These are phyloP conservation scores for Rhimphoctona megacephalus DNA, from an alignment of 2,888 invertebrate species.

Conservation along the genomic window DNA sequence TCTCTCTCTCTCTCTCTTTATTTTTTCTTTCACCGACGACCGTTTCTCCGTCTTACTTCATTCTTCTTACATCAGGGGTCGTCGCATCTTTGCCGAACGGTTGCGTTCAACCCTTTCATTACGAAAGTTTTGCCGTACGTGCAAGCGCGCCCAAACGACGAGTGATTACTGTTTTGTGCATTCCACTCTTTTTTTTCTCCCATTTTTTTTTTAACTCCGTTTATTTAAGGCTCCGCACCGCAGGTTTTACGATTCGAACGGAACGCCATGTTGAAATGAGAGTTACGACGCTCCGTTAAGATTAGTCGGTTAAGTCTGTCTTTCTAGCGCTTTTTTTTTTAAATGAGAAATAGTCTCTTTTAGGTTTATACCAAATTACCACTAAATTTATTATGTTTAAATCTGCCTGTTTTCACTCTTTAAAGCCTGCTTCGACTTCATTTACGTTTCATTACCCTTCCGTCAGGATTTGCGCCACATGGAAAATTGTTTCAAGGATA, in stretches of 20 bases:
- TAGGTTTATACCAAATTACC: neutral
- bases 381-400: neutral
- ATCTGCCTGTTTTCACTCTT: neutral
- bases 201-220: constrained; percentile 31
- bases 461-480: neutral
- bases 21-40: constrained; percentile 44
- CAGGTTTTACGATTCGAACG: constrained; percentile 9
- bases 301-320: neutral
- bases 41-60: constrained; percentile 23
- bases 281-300: constrained; percentile 14
- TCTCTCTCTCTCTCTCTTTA: constrained; percentile 19
- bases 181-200: constrained; percentile 26
- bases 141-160: constrained; percentile 68
- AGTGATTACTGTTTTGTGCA: constrained; percentile 60
- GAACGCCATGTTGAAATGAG: constrained; percentile 14
- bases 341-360: too few species aligned
- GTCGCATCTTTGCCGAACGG: constrained; percentile 56
- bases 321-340: neutral
- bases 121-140: constrained; percentile 75
- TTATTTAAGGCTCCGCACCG: constrained; percentile 39
- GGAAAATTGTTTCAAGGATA: neutral
- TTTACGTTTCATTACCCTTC: neutral
- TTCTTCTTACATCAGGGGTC: constrained; percentile 46
- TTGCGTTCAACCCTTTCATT: constrained; percentile 72
- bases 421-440: neutral